Base-by-base conservation (phyloP, 2,797 vertebrate species). In the Acanthurus leucopareius region DNA sequence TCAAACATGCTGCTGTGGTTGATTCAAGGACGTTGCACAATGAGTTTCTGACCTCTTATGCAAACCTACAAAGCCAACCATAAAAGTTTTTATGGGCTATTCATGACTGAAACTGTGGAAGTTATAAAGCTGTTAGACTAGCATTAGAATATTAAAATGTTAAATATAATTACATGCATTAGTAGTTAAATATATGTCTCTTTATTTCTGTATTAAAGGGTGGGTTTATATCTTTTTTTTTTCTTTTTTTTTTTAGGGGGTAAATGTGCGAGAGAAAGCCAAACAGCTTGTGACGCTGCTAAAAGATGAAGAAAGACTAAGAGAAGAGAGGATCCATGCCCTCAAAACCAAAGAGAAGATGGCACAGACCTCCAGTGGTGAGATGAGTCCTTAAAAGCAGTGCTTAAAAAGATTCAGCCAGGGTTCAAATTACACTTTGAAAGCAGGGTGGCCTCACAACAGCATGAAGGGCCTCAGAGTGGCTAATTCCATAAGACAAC, bases 281-380 rank as follows among this genome's bases (percentile, higher is more conserved):
- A 98, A 97, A 89, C 97, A 98, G 89, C 90, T 98, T 69, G 97
- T 98, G 86, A 97, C 97, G 4, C 91, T 98, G 72, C 93, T 98
- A 72, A 97, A 97, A 66, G 97, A 98, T 0, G 97, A 98, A 77
- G 97, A 98, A 82, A 93, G 97, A 73, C 94, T 98, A 83, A 94
- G 96, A 86, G 97, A 97, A 80, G 97, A 98, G 92, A 94, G 97
- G 44, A 96, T 97, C 66, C 97, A 98, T 0, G 97, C 97, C 0
- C 96, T 98, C 84, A 98, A 98, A 95, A 98, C 97, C 93, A 98
- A 98, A 96, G 97, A 98, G 93, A 97, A 97, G 91, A 96, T 98
- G 94, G 97, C 97, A 58, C 97, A 98, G 93, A 97, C 96, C 2
- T 95, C 96, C 86, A 97, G 97, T 38, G 97, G 97, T 97, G 90